Conservation (phyloP, 2,888 invertebrate genomes). For the Perdita meconis region DNA sequence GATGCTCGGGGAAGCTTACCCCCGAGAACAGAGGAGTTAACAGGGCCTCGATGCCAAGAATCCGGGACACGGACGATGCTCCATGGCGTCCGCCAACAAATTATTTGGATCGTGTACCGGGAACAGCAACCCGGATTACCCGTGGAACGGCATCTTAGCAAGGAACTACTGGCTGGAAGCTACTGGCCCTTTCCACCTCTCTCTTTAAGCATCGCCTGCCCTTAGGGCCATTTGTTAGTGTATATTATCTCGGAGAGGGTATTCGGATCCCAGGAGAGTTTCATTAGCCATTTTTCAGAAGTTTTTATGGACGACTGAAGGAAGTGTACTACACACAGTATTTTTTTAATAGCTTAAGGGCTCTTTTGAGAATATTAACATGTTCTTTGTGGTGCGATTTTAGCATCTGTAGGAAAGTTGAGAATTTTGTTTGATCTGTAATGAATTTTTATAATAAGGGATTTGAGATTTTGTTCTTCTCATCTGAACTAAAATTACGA, state of each 20-base stretch:
- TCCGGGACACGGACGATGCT: constrained; percentile 32
- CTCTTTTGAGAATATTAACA: no score
- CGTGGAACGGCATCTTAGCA: constrained; percentile 32
- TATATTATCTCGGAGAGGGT: constrained; percentile 44
- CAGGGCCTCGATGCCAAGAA: constrained; percentile 52
- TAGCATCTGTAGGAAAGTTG: no score
- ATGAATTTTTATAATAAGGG: no score
- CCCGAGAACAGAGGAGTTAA: constrained; percentile 20
- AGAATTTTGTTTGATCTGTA: no score
- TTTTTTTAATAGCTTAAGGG: no score
- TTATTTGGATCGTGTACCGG: constrained; percentile 58
- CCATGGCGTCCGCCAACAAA: constrained; percentile 51
- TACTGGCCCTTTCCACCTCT: neutral
- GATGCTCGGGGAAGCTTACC: neutral
- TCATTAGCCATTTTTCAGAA: no score
- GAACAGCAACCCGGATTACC: constrained; percentile 52
- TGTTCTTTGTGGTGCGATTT: no score
- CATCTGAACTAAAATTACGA: no score
- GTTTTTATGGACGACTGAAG: no score
- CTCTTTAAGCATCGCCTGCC: neutral
- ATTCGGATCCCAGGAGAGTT: no score
- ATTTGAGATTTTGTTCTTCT: no score
- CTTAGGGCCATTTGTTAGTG: constrained; percentile 16
- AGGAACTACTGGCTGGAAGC: constrained; percentile 24
- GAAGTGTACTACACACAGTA: no score